A percentile compares a stretch with the other conserved stretches of the same genome.
Evolutionary conservation across 64 coral and sea anemone genomes (phyloP).

Genomic region (Stylophora pistillata): DNA sequence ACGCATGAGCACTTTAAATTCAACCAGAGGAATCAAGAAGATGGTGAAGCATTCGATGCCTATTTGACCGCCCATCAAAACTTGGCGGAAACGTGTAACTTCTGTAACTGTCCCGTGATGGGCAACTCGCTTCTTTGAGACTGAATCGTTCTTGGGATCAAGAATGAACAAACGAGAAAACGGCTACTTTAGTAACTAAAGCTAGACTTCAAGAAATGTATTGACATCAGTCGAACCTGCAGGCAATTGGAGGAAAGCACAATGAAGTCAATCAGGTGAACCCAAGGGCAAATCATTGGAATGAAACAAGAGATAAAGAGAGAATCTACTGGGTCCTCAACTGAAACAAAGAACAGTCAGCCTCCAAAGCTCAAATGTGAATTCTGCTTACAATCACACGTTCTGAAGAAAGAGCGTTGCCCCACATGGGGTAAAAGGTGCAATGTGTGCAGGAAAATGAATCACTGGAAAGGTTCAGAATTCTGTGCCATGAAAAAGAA

Average conservation of each 20-base stretch:
- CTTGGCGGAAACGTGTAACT: constrained; percentile 69
- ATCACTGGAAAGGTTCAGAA: constrained; percentile 61
- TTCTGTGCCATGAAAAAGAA: constrained; percentile 8
- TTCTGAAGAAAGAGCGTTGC: constrained; percentile 33
- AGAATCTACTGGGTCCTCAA: too few species aligned
- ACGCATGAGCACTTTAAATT: constrained; percentile 63
- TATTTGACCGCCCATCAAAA: constrained; percentile 50
- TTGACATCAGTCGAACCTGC: constrained; percentile 43
- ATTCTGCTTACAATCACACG: constrained; percentile 19
- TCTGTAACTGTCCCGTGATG: constrained; percentile 34
- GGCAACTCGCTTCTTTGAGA: constrained; percentile 39
- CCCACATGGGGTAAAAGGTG: constrained; percentile 52
- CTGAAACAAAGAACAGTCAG: too few species aligned
- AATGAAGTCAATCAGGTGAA: background rate
- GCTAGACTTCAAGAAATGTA: constrained; percentile 53
- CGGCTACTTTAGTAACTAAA: constrained; percentile 29
- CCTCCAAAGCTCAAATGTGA: constrained; percentile 29
- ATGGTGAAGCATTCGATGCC: constrained; percentile 39
- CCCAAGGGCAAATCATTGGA: too few species aligned
- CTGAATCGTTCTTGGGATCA: constrained; percentile 17
- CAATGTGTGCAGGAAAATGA: constrained; percentile 17
- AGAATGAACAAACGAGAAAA: constrained; percentile 24
- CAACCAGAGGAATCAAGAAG: constrained; percentile 52
- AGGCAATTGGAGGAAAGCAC: constrained; percentile 23
- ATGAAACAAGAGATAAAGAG: too few species aligned